A percentile compares a stretch with the other conserved stretches of the same genome.
phyloP scores from a whole-genome alignment of 2,113 vertebrate species.

The Mormyrus iriodes region DNA sequence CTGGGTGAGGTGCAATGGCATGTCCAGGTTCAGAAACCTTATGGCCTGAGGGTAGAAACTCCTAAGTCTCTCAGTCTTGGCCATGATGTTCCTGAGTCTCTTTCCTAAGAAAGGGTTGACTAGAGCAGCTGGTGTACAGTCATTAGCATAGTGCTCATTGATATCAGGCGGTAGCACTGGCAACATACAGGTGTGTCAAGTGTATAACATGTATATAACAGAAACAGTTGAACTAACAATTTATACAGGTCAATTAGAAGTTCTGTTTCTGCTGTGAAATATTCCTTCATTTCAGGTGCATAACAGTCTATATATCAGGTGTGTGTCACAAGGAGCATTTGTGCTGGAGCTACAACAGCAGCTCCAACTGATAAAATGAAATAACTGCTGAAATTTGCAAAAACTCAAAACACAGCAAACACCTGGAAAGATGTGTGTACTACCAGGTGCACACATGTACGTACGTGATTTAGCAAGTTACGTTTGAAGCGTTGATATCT shows the following conservation, averaged over 20 bases:
- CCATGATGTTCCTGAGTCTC: too few relatives aligned
- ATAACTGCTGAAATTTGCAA: neutral
- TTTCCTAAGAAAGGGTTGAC: neutral
- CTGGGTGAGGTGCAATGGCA: too few relatives aligned
- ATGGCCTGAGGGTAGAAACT: too few relatives aligned
- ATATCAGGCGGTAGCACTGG: neutral
- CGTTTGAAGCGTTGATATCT: neutral
- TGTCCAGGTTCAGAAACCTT: too few relatives aligned
- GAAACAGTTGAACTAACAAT: neutral
- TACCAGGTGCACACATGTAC: neutral
- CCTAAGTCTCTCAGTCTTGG: too few relatives aligned
- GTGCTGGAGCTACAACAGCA: neutral
- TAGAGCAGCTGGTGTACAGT: neutral
- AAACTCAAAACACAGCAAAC: neutral
- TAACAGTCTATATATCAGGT: neutral
- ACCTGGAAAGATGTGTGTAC: neutral
- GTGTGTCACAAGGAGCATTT: neutral
- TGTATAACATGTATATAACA: neutral
- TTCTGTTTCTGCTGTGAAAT: neutral
- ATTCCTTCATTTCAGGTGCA: neutral
- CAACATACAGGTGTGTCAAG: neutral
- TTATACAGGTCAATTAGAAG: neutral
- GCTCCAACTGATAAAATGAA: neutral
- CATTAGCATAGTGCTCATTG: neutral
- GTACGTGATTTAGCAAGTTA: neutral